phyloP scores from a whole-genome alignment of 2,113 vertebrate genomes.

The Ictalurus punctatus region DNA sequence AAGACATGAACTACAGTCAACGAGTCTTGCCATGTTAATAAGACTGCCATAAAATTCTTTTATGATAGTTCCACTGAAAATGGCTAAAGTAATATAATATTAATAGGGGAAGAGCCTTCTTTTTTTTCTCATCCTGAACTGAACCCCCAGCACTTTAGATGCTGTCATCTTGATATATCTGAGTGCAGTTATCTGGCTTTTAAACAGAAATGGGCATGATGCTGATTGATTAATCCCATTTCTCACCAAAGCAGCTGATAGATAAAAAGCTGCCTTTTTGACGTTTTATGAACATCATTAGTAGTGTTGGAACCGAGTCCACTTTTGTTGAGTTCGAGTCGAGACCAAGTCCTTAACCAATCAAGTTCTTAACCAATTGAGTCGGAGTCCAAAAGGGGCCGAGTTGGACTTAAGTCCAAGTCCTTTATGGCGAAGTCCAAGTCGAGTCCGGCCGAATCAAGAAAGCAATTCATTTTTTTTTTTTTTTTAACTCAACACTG shows the following conservation, averaged over 20 bases:
- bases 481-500: too few relatives aligned
- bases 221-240: not conserved
- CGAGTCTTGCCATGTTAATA: not conserved
- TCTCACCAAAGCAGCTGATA: not conserved
- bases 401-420: too few relatives aligned
- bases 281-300: not conserved
- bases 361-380: too few relatives aligned
- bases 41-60: not conserved
- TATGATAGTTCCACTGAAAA: not conserved
- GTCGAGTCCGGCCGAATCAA: too few relatives aligned
- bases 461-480: too few relatives aligned
- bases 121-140: not conserved
- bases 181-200: not conserved
- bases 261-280: not conserved
- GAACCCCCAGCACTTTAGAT: not conserved
- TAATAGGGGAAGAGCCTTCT: not conserved
- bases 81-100: not conserved
- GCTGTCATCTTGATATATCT: not conserved
- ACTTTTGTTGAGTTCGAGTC: too few relatives aligned
- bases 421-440: too few relatives aligned
- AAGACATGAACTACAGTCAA: not conserved
- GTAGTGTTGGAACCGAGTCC: too few relatives aligned
- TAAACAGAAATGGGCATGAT: not conserved
- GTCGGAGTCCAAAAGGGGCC: too few relatives aligned
- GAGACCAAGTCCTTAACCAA: too few relatives aligned